Evolutionary conservation across 2,113 vertebrate genomes (phyloP).

Genomic region (Mystacornis crossleyi): DNA sequence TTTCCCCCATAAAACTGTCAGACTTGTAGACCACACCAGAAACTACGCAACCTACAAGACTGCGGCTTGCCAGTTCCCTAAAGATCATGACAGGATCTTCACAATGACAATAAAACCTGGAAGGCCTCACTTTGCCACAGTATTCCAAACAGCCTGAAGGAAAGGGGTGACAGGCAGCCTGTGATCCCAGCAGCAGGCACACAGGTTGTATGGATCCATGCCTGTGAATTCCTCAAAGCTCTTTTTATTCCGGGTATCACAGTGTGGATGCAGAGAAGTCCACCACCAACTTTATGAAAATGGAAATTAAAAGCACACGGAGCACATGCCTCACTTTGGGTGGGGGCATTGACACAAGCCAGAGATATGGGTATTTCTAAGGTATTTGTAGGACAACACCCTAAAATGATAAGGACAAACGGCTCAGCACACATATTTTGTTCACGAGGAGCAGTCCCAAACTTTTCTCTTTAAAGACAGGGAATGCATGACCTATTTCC

Average conservation of each 20-base stretch:
- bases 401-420: neutral
- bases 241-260: neutral
- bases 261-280: accelerated
- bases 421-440: accelerated
- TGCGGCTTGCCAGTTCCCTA: neutral
- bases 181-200: neutral
- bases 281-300: neutral
- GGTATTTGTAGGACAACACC: neutral
- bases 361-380: neutral
- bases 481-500: neutral
- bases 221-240: no score
- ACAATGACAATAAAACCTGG: accelerated
- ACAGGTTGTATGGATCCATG: accelerated
- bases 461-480: neutral
- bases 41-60: accelerated
- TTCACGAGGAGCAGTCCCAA: neutral
- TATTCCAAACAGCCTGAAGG: neutral
- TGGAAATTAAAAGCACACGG: neutral
- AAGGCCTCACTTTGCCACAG: neutral
- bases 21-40: neutral
- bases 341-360: neutral
- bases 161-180: neutral
- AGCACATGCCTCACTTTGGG: neutral
- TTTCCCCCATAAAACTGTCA: neutral
- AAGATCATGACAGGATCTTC: neutral